Base-by-base conservation (phyloP, 2,797 vertebrate species). In the Alcedo atthis region DNA sequence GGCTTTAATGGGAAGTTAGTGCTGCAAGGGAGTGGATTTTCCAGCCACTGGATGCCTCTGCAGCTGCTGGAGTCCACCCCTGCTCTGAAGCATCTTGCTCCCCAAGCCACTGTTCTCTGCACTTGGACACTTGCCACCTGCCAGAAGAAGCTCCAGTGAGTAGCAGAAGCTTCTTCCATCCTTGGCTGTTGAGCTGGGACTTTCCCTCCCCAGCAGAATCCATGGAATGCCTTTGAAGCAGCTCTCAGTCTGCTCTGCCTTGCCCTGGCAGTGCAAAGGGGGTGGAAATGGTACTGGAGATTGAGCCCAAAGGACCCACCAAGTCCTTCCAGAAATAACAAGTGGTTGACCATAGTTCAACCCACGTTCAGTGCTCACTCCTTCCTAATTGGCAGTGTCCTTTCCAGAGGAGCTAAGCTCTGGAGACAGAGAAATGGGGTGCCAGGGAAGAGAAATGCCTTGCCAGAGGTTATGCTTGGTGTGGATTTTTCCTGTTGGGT, bases 241-340 rank as follows among this genome's bases (percentile, higher is more conserved):
- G 84, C 66, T 82, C 46, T 40, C 6, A 1, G 89, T 86, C 83
- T 94, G 94, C 92, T 82, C 20, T 71, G 83, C 91, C 85, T 73
- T 92, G 81, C 78, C 93, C 93, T 20, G 3, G 53, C 91, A 42
- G 71, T 30, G 58, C 81, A 26, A 2, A 78, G 84, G 89, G 79
- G 68, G 40, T 91, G 95, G 88, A 81, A 92, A 53, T 63, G 78
- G 92, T 45, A 10, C 62, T 59, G 80, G 61, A 91, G 90, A 90
- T 55, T 0, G 55, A 88, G 57, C 81, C 90, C 83, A n/a, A 22
- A 88, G 78, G 87, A 83, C 58, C 73, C 81, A 64, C 64, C 15
- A 7, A 43, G 58, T 20, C 76, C 71, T 91, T 91, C 94, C 91
- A 93, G 93, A 91, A 96, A 94, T 77, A 93, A 90, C 88, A 94